Base-by-base conservation (phyloP, 1,140 invertebrate species). In the Atta cephalotes region DNA sequence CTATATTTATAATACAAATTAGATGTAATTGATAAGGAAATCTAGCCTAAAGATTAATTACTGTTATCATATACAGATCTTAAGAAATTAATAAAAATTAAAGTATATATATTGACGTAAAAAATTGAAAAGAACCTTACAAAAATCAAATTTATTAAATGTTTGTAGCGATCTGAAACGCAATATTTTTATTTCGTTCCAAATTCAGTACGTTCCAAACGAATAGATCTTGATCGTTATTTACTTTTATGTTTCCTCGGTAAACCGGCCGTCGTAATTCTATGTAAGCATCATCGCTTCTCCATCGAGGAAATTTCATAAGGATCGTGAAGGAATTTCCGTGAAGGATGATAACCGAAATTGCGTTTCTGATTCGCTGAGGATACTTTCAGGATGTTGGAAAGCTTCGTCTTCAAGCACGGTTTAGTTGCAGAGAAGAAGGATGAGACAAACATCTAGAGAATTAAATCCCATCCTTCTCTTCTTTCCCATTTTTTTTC, bases 311-410 rank as follows among this genome's bases (percentile, higher is more conserved):
- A 84, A 84, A 84, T 84, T 84, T 84, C 70, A 84, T 84, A 84
- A 84, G 62, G 80, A 51, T 84, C 70, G 56, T 14, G 56, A 76
- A 84, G 56, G 45, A 84, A 84, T 74, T 84, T 84, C 56, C 68
- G 56, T 60, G 70, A 84, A 84, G 39, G 25, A 76, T 56, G 80
- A 76, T 84, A 84, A 84, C 70, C 70, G 28, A 84, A 84, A 84
- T 84, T 82, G 80, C 80, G 16, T 74, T 84, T 84, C 56, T 84
- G 80, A 84, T 76, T 84, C 80, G 80, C 51, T n/a, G 80, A 49
- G 14, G 25, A 84, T 84, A 62, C 56, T 62, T 84, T 74, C 56
- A 58, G 4, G 7, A 31, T 68, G 16, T 51, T 25, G 56, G 39
- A 16, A 76, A 63, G 28, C 56, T 60, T 62, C 45, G 56, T 18